Evolutionary conservation across 1,140 invertebrate genomes (phyloP).

Genomic region (Drosophila suzukii): DNA sequence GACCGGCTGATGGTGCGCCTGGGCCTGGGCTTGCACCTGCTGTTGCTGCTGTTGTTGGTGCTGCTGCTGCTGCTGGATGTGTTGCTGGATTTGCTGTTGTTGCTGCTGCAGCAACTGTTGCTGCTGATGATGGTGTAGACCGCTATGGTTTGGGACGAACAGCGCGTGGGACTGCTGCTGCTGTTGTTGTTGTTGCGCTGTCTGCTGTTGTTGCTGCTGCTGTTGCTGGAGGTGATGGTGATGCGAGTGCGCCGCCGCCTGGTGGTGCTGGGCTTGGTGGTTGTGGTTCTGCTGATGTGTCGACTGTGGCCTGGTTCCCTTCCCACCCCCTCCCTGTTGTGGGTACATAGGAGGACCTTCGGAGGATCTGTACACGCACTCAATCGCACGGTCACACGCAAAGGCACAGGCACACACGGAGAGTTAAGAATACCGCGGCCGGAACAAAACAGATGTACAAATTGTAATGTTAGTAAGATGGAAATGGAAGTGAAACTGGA

Average conservation of each 20-base stretch:
- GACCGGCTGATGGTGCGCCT: conserved; percentile 49
- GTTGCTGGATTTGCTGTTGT: conserved; percentile 48
- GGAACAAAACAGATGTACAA: conserved; percentile 72
- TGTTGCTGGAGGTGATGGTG: conserved; percentile 62
- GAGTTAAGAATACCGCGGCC: conserved; percentile 32
- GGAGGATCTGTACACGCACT: conserved; percentile 64
- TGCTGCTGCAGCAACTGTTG: conserved; percentile 47
- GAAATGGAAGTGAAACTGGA: conserved; percentile 51
- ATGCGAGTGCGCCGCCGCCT: conserved; percentile 53
- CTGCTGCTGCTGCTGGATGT: conserved; percentile 50
- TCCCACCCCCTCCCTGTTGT: conserved; percentile 84
- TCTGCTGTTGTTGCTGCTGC: conserved; percentile 35
- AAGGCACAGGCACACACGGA: conserved; percentile 42
- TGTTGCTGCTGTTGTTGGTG: conserved; percentile 60
- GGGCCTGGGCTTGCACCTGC: conserved; percentile 35
- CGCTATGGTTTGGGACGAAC: conserved; percentile 51
- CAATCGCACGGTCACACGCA: conserved; percentile 42
- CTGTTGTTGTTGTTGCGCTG: conserved; percentile 33
- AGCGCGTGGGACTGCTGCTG: conserved; percentile 49
- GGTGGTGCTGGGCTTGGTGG: conserved; percentile 68
- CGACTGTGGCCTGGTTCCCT: conserved; percentile 81
- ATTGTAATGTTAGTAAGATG: conserved; percentile 78
- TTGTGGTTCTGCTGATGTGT: conserved; percentile 72
- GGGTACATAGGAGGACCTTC: conserved; percentile 84
- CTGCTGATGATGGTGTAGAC: conserved; percentile 51